These are phyloP conservation scores for Elephantulus edwardii DNA, from an alignment of 2,113 vertebrate species.

Conservation along the genomic window DNA sequence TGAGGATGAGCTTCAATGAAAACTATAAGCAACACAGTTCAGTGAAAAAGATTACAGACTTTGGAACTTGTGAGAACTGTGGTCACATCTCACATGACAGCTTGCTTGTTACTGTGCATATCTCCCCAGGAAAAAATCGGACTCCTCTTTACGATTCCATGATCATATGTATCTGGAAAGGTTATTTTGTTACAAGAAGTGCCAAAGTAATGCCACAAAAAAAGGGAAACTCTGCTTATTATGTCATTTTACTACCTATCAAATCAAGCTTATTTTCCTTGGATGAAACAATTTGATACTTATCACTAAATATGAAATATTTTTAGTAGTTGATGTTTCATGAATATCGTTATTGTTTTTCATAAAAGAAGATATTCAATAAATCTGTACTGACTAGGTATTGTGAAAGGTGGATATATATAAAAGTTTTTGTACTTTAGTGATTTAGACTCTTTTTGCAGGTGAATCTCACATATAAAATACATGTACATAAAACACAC, in stretches of 20 bases:
- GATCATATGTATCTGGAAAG: accelerated
- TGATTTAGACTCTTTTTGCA: accelerated
- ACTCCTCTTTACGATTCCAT: not conserved
- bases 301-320: not conserved
- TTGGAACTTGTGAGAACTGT: not conserved
- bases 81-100: not conserved
- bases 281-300: not conserved
- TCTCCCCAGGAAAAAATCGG: accelerated
- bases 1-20: too few species aligned
- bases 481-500: too few species aligned
- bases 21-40: too few species aligned
- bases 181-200: not conserved
- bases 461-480: not conserved
- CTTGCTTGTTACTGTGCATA: not conserved
- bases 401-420: too few species aligned
- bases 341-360: not conserved
- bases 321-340: not conserved
- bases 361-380: not conserved
- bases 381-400: not conserved
- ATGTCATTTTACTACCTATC: too few species aligned
- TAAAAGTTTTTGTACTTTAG: not conserved
- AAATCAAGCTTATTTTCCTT: not conserved
- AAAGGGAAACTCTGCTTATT: not conserved
- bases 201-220: accelerated
- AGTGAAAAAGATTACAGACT: not conserved